Evolutionary conservation across 1,140 invertebrate genomes (phyloP).

Genomic region (Drosophila malerkotliana): DNA sequence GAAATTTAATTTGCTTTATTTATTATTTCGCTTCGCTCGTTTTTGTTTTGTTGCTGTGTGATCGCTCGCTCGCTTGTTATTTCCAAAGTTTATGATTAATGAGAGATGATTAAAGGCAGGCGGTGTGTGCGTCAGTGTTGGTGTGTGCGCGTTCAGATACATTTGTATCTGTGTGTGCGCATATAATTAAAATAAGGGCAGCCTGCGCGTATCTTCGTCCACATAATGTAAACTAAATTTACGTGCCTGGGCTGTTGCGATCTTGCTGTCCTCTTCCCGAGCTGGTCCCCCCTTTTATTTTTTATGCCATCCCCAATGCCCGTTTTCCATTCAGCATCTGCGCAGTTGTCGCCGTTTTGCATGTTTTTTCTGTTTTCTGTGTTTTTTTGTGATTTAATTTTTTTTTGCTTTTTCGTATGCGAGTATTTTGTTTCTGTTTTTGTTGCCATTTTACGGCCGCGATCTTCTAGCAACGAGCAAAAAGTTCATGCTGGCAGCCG

Average conservation of each 20-base stretch:
- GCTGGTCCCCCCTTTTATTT: slow-evolving; percentile 26
- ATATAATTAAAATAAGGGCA: slow-evolving; percentile 53
- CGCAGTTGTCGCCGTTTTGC: slow-evolving; percentile 75
- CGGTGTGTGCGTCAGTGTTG: background rate
- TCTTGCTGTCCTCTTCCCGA: slow-evolving; percentile 5
- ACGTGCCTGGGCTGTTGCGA: slow-evolving; percentile 36
- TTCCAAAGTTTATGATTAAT: slow-evolving; percentile 77
- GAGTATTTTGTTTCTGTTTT: slow-evolving; percentile 21
- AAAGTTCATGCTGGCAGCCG: slow-evolving; percentile 59
- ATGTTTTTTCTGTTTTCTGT: slow-evolving; percentile 43
- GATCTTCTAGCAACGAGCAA: slow-evolving; percentile 70
- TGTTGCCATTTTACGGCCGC: slow-evolving; percentile 65
- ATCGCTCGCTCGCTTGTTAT: slow-evolving; percentile 24
- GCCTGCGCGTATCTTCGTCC: slow-evolving; percentile 38
- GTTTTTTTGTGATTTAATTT: slow-evolving; percentile 42
- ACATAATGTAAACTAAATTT: slow-evolving; percentile 75
- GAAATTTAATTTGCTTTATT: slow-evolving; percentile 68
- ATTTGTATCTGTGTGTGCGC: slow-evolving; percentile 22
- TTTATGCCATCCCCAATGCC: slow-evolving; percentile 17
- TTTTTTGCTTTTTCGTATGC: slow-evolving; percentile 32
- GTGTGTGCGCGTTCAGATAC: slow-evolving; percentile 5
- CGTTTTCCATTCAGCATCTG: slow-evolving; percentile 64
- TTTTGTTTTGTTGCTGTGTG: slow-evolving; percentile 18
- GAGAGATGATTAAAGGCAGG: slow-evolving; percentile 66
- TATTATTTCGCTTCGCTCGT: slow-evolving; percentile 38